Evolutionary conservation across 2,888 invertebrate species (phyloP).

Genomic region (Corbicula japonica): DNA sequence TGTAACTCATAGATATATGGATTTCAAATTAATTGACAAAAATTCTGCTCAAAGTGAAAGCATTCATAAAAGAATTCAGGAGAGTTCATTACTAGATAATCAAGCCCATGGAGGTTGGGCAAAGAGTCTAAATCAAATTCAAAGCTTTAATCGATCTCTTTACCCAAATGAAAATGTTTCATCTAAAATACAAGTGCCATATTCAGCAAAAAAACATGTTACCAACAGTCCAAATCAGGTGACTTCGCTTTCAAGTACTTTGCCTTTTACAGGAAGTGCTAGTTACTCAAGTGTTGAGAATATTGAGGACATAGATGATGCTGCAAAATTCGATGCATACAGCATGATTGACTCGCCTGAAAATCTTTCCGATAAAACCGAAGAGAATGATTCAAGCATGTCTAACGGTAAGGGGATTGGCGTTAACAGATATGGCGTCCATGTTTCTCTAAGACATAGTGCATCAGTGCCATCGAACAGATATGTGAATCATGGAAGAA

Average conservation of each 20-base stretch:
- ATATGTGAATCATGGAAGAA: no score
- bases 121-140: no score
- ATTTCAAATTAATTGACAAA: slow-evolving; percentile 2
- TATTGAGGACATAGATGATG: neutral
- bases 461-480: no score
- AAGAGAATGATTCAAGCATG: no score
- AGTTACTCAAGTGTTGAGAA: neutral
- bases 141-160: no score
- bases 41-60: slow-evolving; percentile 9
- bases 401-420: no score
- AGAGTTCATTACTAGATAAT: neutral
- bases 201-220: neutral
- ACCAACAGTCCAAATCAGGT: neutral
- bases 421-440: no score
- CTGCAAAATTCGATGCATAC: neutral
- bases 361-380: no score
- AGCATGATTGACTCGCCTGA: slow-evolving; percentile 1
- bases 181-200: neutral
- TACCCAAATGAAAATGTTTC: no score
- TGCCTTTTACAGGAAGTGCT: neutral
- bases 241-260: neutral
- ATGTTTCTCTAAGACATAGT: no score
- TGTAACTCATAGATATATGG: no score
- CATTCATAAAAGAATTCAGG: neutral
- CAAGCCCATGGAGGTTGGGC: neutral